Base-by-base conservation (phyloP, 2,797 vertebrate genomes). In the Diplodus puntazzo region DNA sequence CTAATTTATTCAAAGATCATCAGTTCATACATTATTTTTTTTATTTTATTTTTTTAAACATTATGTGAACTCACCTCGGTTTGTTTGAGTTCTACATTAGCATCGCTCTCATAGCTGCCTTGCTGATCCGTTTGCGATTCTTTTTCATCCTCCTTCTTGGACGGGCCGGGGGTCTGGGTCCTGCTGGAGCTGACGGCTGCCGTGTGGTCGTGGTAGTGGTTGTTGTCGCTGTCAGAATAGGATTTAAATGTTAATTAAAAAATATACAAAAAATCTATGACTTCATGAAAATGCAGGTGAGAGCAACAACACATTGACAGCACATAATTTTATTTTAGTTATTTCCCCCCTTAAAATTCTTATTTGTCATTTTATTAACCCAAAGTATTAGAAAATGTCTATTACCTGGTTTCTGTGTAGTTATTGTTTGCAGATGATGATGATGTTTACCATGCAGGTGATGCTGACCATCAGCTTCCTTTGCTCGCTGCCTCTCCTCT, bases 41-140 rank as follows among this genome's bases (percentile, higher is more conserved):
- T 21, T n/a, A 1, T 3, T 21, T 42, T 10, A 34, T 27, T 79
- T 17, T 17, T 71, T 11, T 39, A 3, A 61, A 42, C 14, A 12
- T 59, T 20, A 10, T 3, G 21, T 55, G 1, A 39, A 17, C 88
- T 85, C 61, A 94, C 93, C 84, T 80, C 65, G 50, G 53, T 73
- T 86, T 27, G 1, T 58, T 75, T 34, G 18, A 21, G 20, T 27
- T 59, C 84, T 95, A 96, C 95, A 96, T 95, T 11, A 96, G 92
- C 94, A 96, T 95, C 1, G 95, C 95, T 87, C 95, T 95, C 95
- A 96, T 95, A 1, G 95, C 95, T 73, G 95, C 93, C 83, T 96
- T 96, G 93, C 95, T 96, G 77, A 96, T 96, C 42, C 94, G 88
- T 87, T 92, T 95, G 64, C 95, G 92, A 46, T 94, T 94, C 84